Base-by-base conservation (phyloP, 2,888 invertebrate genomes). In the Caenorhabditis zanzibari region DNA sequence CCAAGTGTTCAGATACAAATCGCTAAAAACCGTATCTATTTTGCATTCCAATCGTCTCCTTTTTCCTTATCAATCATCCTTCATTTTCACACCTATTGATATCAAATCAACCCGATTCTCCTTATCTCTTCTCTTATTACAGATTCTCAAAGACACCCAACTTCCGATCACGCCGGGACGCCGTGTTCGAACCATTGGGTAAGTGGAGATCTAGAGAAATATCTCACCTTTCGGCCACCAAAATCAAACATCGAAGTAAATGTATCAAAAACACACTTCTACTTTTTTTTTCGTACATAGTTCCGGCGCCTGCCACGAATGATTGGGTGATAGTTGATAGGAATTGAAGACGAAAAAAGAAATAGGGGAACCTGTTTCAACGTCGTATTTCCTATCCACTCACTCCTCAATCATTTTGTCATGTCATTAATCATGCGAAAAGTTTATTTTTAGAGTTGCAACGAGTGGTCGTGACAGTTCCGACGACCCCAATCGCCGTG, bases 161-260 rank as follows among this genome's bases (percentile, higher is more conserved):
- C 79, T 79, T 79, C 64, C 79, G 79, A 41, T 63, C 79, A n/a
- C 79, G 79, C 7, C 49, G 79, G 0, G 79, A 79, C 38, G 79
- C 79, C n/a, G 71, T 71, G 10, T 79, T 79, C 16, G 79, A 79
- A 71, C 79, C 79, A 49, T 9, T 79, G 19, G 79, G 79, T 79
- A 69, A 61, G 47, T 9, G 7, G 26, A 63, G 63, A n/a, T 1
- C 26, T 0, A 56, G 12, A 56, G 26, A 41, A 16, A 44, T 44
- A 19, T 38, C n/a, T 59, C 22, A 38, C 19, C 59, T 32, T 35
- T 32, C 7, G 22, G 5, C 24, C 14, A n/a, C 54, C 68, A 54
- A 47, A 79, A 79, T 71, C 79, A 79, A 79, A 79, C 71, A 79
- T 44, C 63, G 32, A 79, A 64, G 32, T 32, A 32, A 79, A 12